Base-by-base conservation (phyloP, 2,797 vertebrate species). In the Fratercula arctica region DNA sequence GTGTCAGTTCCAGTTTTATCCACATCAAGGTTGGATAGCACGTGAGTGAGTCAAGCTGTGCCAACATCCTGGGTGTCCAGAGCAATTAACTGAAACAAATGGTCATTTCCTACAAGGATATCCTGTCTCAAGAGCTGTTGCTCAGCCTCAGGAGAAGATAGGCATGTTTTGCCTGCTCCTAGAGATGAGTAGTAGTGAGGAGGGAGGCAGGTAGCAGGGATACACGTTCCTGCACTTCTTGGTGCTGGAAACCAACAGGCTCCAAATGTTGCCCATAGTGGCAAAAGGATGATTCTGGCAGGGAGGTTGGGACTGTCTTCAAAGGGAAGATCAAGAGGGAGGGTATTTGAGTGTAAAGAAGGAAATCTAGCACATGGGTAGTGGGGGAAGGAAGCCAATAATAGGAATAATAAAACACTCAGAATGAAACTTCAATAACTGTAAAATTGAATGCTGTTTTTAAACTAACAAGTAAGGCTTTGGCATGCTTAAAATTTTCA, bases 401-500 rank as follows among this genome's bases (percentile, higher is more conserved):
- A 46, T 13, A 37, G 11, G 28, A 88, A 67, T 87, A 90, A 89
- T 31, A 51, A 81, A 93, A 56, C 14, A n/a, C 29, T 86, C 33
- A 20, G n/a, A 90, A 93, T 51, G 51, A 88, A 91, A 79, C 3
- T 17, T 81, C 51, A 48, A 0, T 75, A 86, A 41, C 10, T 73
- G 35, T 66, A 81, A 84, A 84, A 82, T 20, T 48, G 54, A 81
- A 37, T 63, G 57, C 25, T 54, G 35, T 37, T 95, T 82, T 54
- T 39, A 33, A 91, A 90, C 57, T 77, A 76, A 86, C 33, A 77
- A 67, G 45, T 56, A 88, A 66, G 43, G 39, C 39, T 93, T 88
- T 94, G 76, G 26, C 28, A 50, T 0, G 3, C 48, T 89, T 77
- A 72, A 67, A 89, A 61, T 35, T 67, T 74, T 87, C 10, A 48